A percentile compares a stretch with the other conserved stretches of the same genome.
These are phyloP conservation scores for Endomychus coccineus DNA, from an alignment of 2,888 invertebrate genomes.

Conservation along the genomic window DNA sequence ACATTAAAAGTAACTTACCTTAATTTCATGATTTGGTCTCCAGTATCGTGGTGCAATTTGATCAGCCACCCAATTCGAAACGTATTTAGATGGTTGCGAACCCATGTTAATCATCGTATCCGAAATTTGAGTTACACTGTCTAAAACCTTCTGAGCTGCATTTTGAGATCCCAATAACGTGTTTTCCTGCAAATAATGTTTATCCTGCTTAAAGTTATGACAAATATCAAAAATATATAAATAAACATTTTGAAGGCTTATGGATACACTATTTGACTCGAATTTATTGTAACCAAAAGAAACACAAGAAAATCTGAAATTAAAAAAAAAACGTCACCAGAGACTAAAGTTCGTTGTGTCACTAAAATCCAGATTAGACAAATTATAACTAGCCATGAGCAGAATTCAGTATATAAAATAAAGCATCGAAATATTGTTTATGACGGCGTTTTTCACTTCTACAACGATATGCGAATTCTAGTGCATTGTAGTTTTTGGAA, in stretches of 20 bases:
- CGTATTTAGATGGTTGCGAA: constrained; percentile 60
- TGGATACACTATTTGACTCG: constrained; percentile 15
- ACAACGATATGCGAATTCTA: too few relatives aligned
- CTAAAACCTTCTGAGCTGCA: constrained; percentile 48
- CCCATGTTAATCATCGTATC: constrained; percentile 56
- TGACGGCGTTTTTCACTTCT: too few relatives aligned
- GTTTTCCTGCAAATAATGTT: constrained; percentile 38
- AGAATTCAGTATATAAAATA: constrained; percentile 1
- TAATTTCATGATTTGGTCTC: constrained; percentile 69
- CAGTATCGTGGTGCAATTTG: constrained; percentile 73
- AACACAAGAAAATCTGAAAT: too few relatives aligned
- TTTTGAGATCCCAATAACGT: constrained; percentile 36
- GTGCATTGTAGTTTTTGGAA: too few relatives aligned
- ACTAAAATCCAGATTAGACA: too few relatives aligned
- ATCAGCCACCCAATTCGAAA: constrained; percentile 69
- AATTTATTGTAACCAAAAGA: too few relatives aligned
- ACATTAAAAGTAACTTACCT: constrained; percentile 51
- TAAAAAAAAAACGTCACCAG: too few relatives aligned
- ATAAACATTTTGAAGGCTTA: constrained; percentile 19
- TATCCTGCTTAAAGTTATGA: constrained; percentile 36
- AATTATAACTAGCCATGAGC: neutral
- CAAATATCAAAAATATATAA: neutral
- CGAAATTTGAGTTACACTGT: constrained; percentile 51
- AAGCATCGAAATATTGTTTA: constrained; percentile 2
- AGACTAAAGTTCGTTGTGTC: too few relatives aligned